phyloP scores from a whole-genome alignment of 1,140 invertebrate species.

The Drosophila novamexicana region DNA sequence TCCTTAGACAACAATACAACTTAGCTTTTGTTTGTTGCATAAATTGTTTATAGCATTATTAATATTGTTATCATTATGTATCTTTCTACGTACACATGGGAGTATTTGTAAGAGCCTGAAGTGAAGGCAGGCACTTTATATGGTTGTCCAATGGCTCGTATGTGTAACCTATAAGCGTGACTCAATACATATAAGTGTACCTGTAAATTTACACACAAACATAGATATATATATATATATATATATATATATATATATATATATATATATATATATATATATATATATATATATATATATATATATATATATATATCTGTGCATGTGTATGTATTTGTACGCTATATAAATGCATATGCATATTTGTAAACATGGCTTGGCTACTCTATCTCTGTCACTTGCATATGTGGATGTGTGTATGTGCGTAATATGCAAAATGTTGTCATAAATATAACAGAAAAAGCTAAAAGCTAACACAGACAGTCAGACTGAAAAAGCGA shows the following conservation, averaged over 20 bases:
- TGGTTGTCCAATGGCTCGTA: background rate
- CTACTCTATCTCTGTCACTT: slow-evolving; percentile 38
- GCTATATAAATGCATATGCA: slow-evolving; percentile 1
- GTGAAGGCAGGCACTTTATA: background rate
- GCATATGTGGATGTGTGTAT: slow-evolving; percentile 10
- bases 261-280: background rate
- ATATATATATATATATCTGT: background rate
- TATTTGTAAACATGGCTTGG: slow-evolving; percentile 33
- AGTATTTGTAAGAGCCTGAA: no score
- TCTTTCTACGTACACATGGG: no score
- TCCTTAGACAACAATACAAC: no score
- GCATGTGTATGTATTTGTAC: background rate
- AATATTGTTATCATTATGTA: no score
- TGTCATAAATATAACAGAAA: slow-evolving; percentile 54
- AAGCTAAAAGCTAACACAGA: slow-evolving; percentile 38
- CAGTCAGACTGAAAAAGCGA: slow-evolving; percentile 19
- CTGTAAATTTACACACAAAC: background rate
- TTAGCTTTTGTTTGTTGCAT: no score
- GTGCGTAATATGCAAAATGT: slow-evolving; percentile 46
- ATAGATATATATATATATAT: background rate
- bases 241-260: background rate
- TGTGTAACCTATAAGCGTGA: background rate
- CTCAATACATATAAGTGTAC: background rate
- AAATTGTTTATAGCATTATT: no score
- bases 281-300: background rate